phyloP scores from a whole-genome alignment of 2,888 invertebrate genomes.

The Labia minor region DNA sequence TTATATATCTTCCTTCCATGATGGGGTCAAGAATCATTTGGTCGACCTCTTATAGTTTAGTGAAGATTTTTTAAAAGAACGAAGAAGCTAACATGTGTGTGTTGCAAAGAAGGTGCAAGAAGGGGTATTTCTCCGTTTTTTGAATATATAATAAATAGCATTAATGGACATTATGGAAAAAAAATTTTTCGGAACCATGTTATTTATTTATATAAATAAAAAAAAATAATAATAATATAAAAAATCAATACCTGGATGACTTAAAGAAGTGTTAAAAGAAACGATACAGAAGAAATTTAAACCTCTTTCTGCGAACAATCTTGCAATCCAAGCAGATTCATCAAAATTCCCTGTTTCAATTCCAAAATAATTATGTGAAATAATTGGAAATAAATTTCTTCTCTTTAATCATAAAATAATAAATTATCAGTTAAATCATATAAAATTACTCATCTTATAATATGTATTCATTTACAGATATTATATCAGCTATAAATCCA shows the following conservation, averaged over 20 bases:
- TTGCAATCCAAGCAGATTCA: constrained; percentile 82
- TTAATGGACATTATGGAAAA: no score
- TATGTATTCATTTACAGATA: constrained; percentile 45
- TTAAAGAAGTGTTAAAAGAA: constrained; percentile 55
- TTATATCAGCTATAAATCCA: constrained; percentile 74
- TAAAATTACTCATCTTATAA: background rate
- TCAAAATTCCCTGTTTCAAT: constrained; percentile 93
- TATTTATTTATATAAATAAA: background rate
- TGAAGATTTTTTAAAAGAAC: no score
- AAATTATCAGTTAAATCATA: background rate
- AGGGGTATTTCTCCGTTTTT: no score
- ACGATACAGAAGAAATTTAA: constrained; percentile 90
- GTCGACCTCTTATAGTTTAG: no score
- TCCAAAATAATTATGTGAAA: constrained; percentile 91
- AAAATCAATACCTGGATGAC: background rate
- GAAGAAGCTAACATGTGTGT: no score
- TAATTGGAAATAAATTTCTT: constrained; percentile 77
- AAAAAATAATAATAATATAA: background rate
- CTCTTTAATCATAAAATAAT: constrained; percentile 38
- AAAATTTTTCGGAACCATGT: no score
- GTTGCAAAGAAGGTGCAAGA: no score
- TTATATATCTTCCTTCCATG: no score
- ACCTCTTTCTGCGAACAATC: constrained; percentile 76
- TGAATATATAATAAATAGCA: no score
- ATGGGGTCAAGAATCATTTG: no score